Evolutionary conservation across 2,797 vertebrate species (phyloP).

Genomic region (Fringilla coelebs): DNA sequence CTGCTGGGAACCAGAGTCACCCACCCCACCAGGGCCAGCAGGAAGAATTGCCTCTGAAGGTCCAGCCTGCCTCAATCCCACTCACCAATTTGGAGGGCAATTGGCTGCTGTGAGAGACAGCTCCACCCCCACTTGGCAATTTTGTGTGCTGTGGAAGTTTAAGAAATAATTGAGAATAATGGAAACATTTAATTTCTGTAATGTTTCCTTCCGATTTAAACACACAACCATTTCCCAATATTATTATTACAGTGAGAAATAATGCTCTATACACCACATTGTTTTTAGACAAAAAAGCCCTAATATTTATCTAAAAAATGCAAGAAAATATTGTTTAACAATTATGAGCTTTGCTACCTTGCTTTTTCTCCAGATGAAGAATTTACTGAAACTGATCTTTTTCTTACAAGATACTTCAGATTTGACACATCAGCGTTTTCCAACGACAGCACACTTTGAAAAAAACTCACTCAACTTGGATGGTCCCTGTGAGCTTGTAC

Average conservation of each 20-base stretch:
- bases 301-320: not conserved
- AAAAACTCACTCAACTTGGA: not conserved
- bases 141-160: not conserved
- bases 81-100: not conserved
- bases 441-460: not conserved
- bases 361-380: constrained; percentile 1
- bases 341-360: not conserved
- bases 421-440: constrained; percentile 31
- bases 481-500: not conserved
- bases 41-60: not conserved
- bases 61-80: not conserved
- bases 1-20: not conserved
- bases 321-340: not conserved
- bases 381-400: not conserved
- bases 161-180: not conserved
- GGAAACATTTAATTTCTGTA: not conserved
- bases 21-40: not conserved
- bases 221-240: not conserved
- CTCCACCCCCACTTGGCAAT: not conserved
- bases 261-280: not conserved
- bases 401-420: not conserved
- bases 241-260: not conserved
- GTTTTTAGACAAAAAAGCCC: not conserved
- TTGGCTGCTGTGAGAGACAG: not conserved
- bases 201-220: not conserved